A percentile compares a stretch with the other conserved stretches of the same genome.
phyloP scores from a whole-genome alignment of 2,888 invertebrate genomes.

The Bombylius major region DNA sequence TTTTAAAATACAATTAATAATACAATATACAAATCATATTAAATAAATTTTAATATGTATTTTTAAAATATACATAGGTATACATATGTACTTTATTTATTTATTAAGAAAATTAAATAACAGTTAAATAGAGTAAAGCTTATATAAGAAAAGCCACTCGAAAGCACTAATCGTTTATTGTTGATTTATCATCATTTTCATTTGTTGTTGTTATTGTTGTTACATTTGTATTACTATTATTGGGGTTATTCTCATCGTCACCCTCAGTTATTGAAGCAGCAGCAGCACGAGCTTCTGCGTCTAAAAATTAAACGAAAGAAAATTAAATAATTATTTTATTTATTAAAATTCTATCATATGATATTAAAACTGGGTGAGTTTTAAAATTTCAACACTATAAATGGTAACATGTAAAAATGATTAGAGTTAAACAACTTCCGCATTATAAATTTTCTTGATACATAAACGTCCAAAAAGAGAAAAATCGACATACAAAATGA shows the following conservation, averaged over 20 bases:
- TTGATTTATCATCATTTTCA: constrained; percentile 10
- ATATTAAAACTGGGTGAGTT: no score
- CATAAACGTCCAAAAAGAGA: no score
- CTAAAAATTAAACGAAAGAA: constrained; percentile 5
- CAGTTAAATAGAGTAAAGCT: constrained; percentile 4
- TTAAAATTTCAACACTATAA: no score
- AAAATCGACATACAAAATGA: no score
- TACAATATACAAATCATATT: no score
- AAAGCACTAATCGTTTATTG: constrained; percentile 17
- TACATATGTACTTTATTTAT: not conserved
- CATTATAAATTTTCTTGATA: no score
- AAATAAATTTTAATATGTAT: not conserved
- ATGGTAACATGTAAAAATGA: no score
- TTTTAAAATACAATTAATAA: no score
- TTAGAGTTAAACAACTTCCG: no score
- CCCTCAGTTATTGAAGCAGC: constrained; percentile 3
- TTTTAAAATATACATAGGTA: not conserved
- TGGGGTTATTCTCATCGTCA: not conserved
- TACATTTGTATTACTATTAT: not conserved
- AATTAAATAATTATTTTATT: not conserved
- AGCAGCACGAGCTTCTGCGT: constrained; percentile 19
- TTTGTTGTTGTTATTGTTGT: constrained; percentile 3
- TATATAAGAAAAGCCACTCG: constrained; percentile 7
- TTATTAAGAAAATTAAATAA: not conserved
- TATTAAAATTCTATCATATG: no score